Conservation (phyloP, 2,888 invertebrate genomes). For the Sabellastarte sp. region DNA sequence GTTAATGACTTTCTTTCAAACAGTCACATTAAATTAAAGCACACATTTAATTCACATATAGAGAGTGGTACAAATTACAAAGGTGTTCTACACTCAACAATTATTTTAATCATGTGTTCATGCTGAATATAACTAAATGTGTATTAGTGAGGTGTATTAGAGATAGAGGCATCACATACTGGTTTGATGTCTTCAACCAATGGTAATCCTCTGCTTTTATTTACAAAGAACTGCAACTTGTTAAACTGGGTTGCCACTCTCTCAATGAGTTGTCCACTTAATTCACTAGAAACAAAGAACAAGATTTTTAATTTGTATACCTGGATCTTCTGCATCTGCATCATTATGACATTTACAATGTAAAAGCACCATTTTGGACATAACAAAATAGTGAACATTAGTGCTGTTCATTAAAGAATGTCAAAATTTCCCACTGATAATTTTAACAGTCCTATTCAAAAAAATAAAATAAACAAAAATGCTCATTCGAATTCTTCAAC, state of each 20-base stretch:
- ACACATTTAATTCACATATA: too few species aligned
- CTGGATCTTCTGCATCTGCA: not conserved
- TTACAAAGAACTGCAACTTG: slow-evolving; percentile 70
- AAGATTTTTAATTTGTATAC: too few species aligned
- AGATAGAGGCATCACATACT: slow-evolving; percentile 42
- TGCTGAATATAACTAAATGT: not conserved
- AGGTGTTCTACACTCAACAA: not conserved
- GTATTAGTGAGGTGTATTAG: not conserved
- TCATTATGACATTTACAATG: not conserved
- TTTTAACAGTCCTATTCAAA: too few species aligned
- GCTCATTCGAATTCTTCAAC: not conserved
- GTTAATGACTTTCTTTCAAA: too few species aligned
- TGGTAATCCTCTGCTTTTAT: slow-evolving; percentile 66
- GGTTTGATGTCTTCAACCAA: slow-evolving; percentile 60
- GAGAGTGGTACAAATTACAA: too few species aligned
- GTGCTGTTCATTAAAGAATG: too few species aligned
- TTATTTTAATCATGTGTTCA: slow-evolving; percentile 1
- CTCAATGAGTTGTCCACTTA: slow-evolving; percentile 68
- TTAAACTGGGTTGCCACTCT: slow-evolving; percentile 75
- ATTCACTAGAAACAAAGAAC: slow-evolving; percentile 50
- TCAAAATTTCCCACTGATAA: too few species aligned
- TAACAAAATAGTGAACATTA: too few species aligned
- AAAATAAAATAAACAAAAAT: not conserved
- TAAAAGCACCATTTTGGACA: too few species aligned
- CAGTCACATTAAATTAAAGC: too few species aligned